Conservation (phyloP, 2,113 vertebrate genomes). For the Helogale parvula region DNA sequence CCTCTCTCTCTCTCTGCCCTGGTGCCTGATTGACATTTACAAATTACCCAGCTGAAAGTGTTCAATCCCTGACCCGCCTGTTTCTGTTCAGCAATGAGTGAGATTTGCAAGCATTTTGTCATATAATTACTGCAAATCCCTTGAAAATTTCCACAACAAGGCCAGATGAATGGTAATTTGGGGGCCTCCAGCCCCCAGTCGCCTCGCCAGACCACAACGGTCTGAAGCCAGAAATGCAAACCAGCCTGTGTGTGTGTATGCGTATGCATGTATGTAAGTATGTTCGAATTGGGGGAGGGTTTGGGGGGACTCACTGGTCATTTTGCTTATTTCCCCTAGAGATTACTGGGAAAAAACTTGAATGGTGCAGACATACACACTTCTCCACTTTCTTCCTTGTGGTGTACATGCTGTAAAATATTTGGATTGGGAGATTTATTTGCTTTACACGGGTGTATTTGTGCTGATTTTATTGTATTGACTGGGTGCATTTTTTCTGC, state of each 20-base stretch:
- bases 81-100: constrained; percentile 96
- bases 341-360: constrained; percentile 77
- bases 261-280: not conserved
- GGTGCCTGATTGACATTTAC: constrained; percentile 99
- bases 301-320: not conserved
- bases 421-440: constrained; percentile 88
- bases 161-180: constrained; percentile 94
- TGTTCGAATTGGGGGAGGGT: constrained; percentile 3
- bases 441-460: constrained; percentile 85
- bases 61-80: constrained; percentile 97
- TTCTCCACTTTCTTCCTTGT: constrained; percentile 51
- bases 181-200: constrained; percentile 85
- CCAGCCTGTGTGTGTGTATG: constrained; percentile 55
- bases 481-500: constrained; percentile 85
- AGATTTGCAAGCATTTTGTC: constrained; percentile 99
- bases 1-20: constrained; percentile 91
- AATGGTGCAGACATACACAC: not conserved
- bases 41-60: constrained; percentile 98
- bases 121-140: constrained; percentile 99
- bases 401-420: constrained; percentile 79
- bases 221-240: constrained; percentile 82
- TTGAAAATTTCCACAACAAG: constrained; percentile 96
- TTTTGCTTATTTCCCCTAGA: constrained; percentile 77
- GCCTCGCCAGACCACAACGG: constrained; percentile 77
- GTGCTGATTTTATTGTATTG: constrained; percentile 89